A percentile compares a stretch with the other conserved stretches of the same genome.
Conservation (phyloP, 1,140 invertebrate species). For the Magallana angulata region DNA sequence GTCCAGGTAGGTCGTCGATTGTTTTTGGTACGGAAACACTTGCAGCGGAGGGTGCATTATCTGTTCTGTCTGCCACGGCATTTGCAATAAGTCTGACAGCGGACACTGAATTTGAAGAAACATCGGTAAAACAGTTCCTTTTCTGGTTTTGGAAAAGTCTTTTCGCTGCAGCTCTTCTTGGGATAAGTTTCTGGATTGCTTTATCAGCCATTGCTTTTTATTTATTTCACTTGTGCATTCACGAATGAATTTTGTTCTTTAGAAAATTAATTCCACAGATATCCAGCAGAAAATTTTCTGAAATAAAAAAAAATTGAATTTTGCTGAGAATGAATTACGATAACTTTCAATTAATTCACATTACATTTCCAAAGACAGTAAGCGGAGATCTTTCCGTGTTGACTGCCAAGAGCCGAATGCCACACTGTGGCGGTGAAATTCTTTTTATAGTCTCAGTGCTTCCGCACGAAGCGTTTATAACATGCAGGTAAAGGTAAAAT, state of each 20-base stretch:
- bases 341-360: conserved; percentile 9
- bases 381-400: background rate
- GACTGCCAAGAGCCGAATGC: background rate
- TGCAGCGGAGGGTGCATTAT: background rate
- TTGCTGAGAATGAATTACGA: background rate
- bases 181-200: background rate
- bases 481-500: conserved; percentile 28
- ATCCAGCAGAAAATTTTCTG: conserved; percentile 27
- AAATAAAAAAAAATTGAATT: background rate
- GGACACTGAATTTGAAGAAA: conserved; percentile 17
- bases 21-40: conserved; percentile 30
- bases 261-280: background rate
- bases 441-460: conserved; percentile 25
- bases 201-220: background rate
- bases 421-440: conserved; percentile 5
- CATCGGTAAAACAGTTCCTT: conserved; percentile 20
- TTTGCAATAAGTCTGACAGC: conserved; percentile 27
- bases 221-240: background rate
- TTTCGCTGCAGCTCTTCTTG: conserved; percentile 7
- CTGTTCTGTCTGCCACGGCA: background rate
- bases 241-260: background rate
- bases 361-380: background rate
- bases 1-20: conserved; percentile 65
- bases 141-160: conserved; percentile 27
- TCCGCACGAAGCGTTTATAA: conserved; percentile 26